These are phyloP conservation scores for Crioceris asparagi DNA, from an alignment of 2,888 invertebrate species.

Conservation along the genomic window DNA sequence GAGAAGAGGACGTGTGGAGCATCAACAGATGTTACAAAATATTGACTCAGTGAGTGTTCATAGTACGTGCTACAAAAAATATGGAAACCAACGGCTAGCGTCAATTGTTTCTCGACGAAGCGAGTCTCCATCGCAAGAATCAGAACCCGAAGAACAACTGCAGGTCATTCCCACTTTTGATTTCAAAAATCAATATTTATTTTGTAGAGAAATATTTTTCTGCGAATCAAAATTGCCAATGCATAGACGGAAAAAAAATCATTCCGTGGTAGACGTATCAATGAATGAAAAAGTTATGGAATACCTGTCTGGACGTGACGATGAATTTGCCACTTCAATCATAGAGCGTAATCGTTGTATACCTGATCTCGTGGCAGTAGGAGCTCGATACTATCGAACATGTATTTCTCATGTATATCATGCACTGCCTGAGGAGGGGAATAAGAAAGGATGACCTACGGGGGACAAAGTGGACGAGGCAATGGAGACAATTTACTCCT, in stretches of 20 bases:
- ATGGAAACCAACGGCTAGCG: constrained; percentile 5
- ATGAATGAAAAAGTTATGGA: too few species aligned
- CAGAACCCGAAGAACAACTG: constrained; percentile 1
- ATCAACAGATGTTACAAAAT: constrained; percentile 1
- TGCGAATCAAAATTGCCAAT: constrained; percentile 1
- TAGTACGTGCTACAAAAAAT: constrained; percentile 6
- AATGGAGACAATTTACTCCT: too few species aligned
- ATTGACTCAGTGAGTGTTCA: constrained; percentile 2
- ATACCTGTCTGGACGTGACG: not conserved
- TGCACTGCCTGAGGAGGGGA: too few species aligned
- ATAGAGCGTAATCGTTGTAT: not conserved
- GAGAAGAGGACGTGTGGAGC: constrained; percentile 3
- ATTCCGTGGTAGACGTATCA: constrained; percentile 2
- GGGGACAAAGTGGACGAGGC: constrained; percentile 2
- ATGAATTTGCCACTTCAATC: too few species aligned
- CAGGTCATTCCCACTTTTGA: constrained; percentile 1
- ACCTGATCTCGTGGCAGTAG: not conserved
- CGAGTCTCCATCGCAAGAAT: constrained; percentile 5
- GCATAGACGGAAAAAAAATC: constrained; percentile 3
- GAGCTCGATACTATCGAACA: too few species aligned
- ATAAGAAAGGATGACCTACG: not conserved
- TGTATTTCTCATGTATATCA: too few species aligned
- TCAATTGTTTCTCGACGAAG: constrained; percentile 5
- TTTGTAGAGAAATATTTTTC: not conserved
- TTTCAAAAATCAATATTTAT: not conserved